Conservation (phyloP, 2,113 vertebrate species). For the Siniperca chuatsi region DNA sequence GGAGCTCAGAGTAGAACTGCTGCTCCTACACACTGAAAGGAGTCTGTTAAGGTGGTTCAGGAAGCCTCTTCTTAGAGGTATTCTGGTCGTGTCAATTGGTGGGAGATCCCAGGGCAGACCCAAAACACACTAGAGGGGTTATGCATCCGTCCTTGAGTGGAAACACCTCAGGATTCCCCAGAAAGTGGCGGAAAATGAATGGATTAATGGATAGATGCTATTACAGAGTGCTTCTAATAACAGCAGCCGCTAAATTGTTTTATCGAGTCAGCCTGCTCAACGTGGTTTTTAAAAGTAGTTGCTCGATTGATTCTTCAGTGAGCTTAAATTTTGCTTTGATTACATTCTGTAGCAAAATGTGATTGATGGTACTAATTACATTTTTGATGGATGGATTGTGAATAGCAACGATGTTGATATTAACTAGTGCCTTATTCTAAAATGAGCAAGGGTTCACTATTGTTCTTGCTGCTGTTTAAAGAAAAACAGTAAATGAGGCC, state of each 20-base stretch:
- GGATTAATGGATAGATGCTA: background rate
- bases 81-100: background rate
- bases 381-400: background rate
- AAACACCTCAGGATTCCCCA: background rate
- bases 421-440: background rate
- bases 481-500: background rate
- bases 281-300: background rate
- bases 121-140: too few relatives aligned
- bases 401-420: background rate
- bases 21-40: background rate
- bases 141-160: background rate
- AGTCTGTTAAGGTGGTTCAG: background rate
- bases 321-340: constrained; percentile 4
- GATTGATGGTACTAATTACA: constrained; percentile 23
- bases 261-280: background rate
- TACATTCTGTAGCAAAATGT: background rate
- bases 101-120: background rate
- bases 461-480: background rate
- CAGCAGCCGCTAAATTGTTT: background rate
- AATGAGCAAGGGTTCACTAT: background rate
- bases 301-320: background rate
- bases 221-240: constrained; percentile 10
- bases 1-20: background rate
- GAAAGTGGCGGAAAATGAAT: background rate
- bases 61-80: too few relatives aligned